Percentiles rank a stretch among this genome's conserved stretches.
phyloP scores from a whole-genome alignment of 2,888 invertebrate species.

The Amblyjoppa proteus region DNA sequence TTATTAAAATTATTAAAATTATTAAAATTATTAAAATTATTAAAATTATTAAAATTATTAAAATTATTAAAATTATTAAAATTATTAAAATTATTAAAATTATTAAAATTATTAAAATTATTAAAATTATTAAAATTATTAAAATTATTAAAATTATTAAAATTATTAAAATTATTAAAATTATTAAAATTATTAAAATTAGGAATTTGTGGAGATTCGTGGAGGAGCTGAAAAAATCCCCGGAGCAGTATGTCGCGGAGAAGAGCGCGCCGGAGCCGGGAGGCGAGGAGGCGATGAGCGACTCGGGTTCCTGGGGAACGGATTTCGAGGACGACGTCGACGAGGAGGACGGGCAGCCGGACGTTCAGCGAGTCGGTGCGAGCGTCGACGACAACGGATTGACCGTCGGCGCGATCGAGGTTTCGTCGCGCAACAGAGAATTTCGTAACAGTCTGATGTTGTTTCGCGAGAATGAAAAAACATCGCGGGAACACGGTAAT shows the following conservation, averaged over 20 bases:
- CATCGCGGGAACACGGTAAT: constrained; percentile 30
- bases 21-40: too few species aligned
- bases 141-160: too few species aligned
- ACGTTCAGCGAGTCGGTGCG: background rate
- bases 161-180: too few species aligned
- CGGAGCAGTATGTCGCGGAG: constrained; percentile 77
- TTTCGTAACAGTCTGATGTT: constrained; percentile 73
- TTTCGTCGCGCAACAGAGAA: constrained; percentile 63
- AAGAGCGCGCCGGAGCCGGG: constrained; percentile 59
- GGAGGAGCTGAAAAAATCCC: constrained; percentile 77
- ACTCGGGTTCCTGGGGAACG: constrained; percentile 82
- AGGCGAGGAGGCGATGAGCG: constrained; percentile 75
- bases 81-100: too few species aligned
- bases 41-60: too few species aligned
- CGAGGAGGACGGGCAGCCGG: constrained; percentile 69
- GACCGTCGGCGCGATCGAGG: background rate
- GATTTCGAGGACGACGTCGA: constrained; percentile 80
- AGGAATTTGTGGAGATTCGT: constrained; percentile 80
- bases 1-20: too few species aligned
- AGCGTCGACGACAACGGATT: constrained; percentile 3
- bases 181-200: too few species aligned
- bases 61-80: too few species aligned
- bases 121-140: too few species aligned
- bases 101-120: too few species aligned
- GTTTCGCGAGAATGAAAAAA: constrained; percentile 73